A percentile compares a stretch with the other conserved stretches of the same genome.
phyloP scores from a whole-genome alignment of 2,113 vertebrate genomes.

The Castor canadensis region DNA sequence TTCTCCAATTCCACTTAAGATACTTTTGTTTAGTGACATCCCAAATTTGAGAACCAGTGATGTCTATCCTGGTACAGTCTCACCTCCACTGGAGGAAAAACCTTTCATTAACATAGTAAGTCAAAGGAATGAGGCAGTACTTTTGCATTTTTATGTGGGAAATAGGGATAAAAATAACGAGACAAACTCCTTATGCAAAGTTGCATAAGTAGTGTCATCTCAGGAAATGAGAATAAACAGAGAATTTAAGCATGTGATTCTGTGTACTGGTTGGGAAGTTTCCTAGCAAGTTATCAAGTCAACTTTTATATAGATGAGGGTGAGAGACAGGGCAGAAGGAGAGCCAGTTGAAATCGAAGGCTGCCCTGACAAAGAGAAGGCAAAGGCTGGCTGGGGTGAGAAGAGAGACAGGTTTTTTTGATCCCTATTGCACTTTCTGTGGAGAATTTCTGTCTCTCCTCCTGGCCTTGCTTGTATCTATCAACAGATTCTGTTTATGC shows the following conservation, averaged over 20 bases:
- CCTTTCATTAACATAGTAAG: neutral
- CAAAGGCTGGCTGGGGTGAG: conserved; percentile 5
- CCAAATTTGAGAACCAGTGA: neutral
- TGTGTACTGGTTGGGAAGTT: neutral
- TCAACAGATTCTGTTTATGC: conserved; percentile 40
- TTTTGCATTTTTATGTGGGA: neutral
- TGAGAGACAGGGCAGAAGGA: conserved; percentile 47
- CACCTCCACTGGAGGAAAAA: neutral
- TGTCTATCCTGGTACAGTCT: neutral
- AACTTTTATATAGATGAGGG: conserved; percentile 28
- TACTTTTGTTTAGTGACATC: conserved; percentile 15
- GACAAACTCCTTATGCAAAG: neutral
- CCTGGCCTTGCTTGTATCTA: conserved; percentile 25
- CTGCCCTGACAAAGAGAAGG: conserved; percentile 41
- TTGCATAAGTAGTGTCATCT: conserved; percentile 6
- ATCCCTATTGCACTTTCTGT: conserved; percentile 39
- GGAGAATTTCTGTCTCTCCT: conserved; percentile 43
- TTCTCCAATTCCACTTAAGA: conserved; percentile 11
- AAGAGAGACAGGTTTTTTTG: neutral
- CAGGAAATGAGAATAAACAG: conserved; percentile 48
- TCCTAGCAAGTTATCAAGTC: neutral
- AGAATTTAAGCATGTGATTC: neutral
- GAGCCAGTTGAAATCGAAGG: neutral
- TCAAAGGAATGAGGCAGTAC: neutral
- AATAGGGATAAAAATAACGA: neutral